Evolutionary conservation across 2,888 invertebrate genomes (phyloP).

Genomic region (Iselma pallidipennis): DNA sequence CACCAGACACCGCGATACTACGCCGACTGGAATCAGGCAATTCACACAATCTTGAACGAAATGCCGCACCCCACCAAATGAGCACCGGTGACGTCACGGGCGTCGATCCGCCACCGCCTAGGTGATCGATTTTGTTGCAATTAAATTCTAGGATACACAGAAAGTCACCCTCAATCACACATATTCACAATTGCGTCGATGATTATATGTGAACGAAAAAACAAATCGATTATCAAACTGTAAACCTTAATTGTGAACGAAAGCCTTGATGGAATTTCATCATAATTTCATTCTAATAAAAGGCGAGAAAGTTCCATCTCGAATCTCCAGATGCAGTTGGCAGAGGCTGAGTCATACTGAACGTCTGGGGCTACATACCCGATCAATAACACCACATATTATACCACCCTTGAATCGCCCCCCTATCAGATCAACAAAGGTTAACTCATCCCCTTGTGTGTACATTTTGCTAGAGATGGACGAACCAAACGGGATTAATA

Average conservation of each 20-base stretch:
- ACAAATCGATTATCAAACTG: too few species aligned
- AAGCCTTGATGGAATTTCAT: neutral
- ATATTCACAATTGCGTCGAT: too few species aligned
- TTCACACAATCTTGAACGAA: constrained; percentile 28
- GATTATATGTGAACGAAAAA: too few species aligned
- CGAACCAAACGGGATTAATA: neutral
- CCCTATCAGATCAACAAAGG: constrained; percentile 16
- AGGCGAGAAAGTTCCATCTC: neutral
- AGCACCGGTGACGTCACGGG: constrained; percentile 57
- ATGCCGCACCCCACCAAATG: constrained; percentile 49
- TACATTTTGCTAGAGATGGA: constrained; percentile 2
- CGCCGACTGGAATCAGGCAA: neutral
- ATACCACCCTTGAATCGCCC: constrained; percentile 11
- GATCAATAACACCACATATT: constrained; percentile 26
- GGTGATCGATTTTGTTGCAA: constrained; percentile 48
- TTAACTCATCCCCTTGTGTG: constrained; percentile 13
- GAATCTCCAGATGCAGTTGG: neutral
- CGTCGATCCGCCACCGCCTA: constrained; percentile 46
- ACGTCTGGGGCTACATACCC: constrained; percentile 24
- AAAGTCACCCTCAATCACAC: neutral
- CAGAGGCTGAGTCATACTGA: constrained; percentile 23
- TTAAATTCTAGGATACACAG: constrained; percentile 24
- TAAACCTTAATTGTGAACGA: too few species aligned
- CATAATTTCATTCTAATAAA: neutral
- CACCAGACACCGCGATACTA: too few species aligned